Evolutionary conservation across 2,113 vertebrate genomes (phyloP).

Genomic region (Leptobrachium ailaonicum): DNA sequence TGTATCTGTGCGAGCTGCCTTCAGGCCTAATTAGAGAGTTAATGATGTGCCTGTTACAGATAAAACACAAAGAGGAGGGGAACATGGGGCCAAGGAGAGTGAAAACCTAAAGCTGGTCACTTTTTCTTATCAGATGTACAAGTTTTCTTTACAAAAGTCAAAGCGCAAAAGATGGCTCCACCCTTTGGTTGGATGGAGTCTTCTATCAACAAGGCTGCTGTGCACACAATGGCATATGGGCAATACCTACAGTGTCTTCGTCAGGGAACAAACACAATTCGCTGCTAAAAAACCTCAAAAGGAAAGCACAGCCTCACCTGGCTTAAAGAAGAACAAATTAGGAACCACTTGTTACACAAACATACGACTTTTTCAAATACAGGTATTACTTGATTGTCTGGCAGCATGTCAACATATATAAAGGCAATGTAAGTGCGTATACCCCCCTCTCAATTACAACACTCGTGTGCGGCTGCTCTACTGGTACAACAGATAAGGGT

Average conservation of each 20-base stretch:
- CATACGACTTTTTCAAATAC: no score
- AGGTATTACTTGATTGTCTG: no score
- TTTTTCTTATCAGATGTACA: constrained; percentile 49
- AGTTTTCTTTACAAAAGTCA: constrained; percentile 57
- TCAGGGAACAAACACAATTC: constrained; percentile 2
- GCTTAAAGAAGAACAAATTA: no score
- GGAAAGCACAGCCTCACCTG: no score
- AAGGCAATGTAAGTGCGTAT: no score
- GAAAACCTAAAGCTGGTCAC: constrained; percentile 59
- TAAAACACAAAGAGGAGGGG: constrained; percentile 50
- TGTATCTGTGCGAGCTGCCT: constrained; percentile 61
- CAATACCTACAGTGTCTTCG: background rate
- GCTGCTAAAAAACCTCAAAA: background rate
- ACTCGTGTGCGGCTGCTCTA: no score
- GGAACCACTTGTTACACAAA: no score
- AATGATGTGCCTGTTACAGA: constrained; percentile 57
- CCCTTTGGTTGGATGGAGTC: background rate
- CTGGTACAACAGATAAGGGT: no score
- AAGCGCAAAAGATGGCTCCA: background rate
- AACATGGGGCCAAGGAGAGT: constrained; percentile 50
- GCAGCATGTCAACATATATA: no score
- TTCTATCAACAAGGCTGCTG: constrained; percentile 42
- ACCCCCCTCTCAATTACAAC: no score
- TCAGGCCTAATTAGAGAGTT: constrained; percentile 67
- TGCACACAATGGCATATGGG: constrained; percentile 27